Percentiles rank a stretch among this genome's conserved stretches.
Evolutionary conservation across 2,113 vertebrate species (phyloP).

Genomic region (Balaeniceps rex): DNA sequence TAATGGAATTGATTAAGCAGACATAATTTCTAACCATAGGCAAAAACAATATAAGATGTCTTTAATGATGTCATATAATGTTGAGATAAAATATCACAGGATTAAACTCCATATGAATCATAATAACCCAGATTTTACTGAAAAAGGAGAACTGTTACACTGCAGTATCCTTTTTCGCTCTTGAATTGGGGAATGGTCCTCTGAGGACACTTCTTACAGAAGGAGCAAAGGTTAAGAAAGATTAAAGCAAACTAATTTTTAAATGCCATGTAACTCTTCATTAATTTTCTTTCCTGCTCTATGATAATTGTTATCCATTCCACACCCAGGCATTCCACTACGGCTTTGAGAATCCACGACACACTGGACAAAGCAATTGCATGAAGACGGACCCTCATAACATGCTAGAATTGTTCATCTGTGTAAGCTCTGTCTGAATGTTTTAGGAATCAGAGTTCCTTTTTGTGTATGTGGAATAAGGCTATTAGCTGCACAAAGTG

Average conservation of each 20-base stretch:
- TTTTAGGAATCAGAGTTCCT: neutral
- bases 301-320: neutral
- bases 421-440: neutral
- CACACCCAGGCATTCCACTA: neutral
- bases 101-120: conserved; percentile 19
- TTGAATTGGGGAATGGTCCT: neutral
- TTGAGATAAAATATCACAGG: conserved; percentile 45
- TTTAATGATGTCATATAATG: conserved; percentile 65
- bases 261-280: neutral
- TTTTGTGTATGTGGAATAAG: neutral
- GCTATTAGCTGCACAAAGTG: neutral
- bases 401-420: neutral
- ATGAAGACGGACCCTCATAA: neutral
- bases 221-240: conserved; percentile 27
- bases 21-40: conserved; percentile 69
- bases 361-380: neutral
- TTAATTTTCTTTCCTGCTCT: neutral
- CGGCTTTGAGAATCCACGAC: neutral
- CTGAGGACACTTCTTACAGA: neutral
- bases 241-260: neutral
- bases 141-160: neutral
- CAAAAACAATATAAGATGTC: conserved; percentile 68
- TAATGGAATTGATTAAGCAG: conserved; percentile 71
- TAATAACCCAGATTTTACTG: neutral
- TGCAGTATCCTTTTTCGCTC: neutral